A percentile compares a stretch with the other conserved stretches of the same genome.
phyloP scores from a whole-genome alignment of 2,797 vertebrate genomes.

The Acipenser ruthenus region DNA sequence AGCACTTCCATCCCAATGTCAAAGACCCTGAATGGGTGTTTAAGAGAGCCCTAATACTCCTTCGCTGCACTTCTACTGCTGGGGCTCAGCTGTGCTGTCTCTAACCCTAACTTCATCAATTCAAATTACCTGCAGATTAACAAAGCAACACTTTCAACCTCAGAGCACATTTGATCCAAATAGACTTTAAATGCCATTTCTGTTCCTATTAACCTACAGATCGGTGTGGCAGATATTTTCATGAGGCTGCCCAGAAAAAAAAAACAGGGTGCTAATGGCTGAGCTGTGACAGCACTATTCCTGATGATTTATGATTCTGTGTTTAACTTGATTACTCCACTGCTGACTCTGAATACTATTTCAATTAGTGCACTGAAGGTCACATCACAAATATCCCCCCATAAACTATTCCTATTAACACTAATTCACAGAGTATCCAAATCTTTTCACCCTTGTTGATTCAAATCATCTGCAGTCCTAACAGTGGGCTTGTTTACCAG shows the following conservation, averaged over 20 bases:
- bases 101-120: constrained; percentile 96
- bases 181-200: constrained; percentile 99
- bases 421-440: constrained; percentile 98
- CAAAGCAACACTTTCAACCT: constrained; percentile 97
- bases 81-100: constrained; percentile 74
- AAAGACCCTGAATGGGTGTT: constrained; percentile 35
- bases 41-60: constrained; percentile 16
- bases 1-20: constrained; percentile 3
- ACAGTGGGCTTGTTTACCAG: constrained; percentile 95
- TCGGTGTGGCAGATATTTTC: constrained; percentile 97
- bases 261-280: constrained; percentile 80
- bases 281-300: constrained; percentile 99
- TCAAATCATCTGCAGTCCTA: constrained; percentile 97
- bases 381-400: constrained; percentile 99
- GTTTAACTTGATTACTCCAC: constrained; percentile 99
- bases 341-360: constrained; percentile 99
- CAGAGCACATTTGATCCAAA: constrained; percentile 98
- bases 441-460: constrained; percentile 99
- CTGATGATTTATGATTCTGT: constrained; percentile 99
- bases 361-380: constrained; percentile 99
- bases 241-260: constrained; percentile 75
- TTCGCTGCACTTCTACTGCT: constrained; percentile 47
- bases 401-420: constrained; percentile 99
- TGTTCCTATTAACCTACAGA: constrained; percentile 99
- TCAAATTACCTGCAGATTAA: constrained; percentile 99